phyloP scores from a whole-genome alignment of 2,113 vertebrate genomes.

The Megaleporinus macrocephalus region DNA sequence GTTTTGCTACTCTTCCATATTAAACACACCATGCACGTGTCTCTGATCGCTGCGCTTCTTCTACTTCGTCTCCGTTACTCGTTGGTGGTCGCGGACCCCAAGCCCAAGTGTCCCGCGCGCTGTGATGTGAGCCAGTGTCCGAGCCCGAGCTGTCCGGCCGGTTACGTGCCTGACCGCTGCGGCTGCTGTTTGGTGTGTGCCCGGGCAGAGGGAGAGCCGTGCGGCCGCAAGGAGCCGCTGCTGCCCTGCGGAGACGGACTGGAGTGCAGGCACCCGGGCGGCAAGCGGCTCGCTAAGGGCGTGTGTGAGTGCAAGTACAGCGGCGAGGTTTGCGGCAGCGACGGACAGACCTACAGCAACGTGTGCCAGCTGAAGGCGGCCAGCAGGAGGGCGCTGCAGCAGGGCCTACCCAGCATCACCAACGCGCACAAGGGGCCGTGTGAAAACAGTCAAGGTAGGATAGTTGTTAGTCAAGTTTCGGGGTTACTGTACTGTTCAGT shows the following conservation, averaged over 20 bases:
- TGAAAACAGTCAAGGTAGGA: constrained; percentile 82
- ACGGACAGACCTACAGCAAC: constrained; percentile 87
- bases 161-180: constrained; percentile 91
- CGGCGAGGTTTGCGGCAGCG: constrained; percentile 86
- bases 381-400: constrained; percentile 85
- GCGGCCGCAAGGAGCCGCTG: constrained; percentile 81
- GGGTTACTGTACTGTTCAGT: too few species aligned
- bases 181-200: constrained; percentile 94
- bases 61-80: constrained; percentile 44
- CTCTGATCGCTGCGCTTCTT: constrained; percentile 49
- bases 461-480: too few species aligned
- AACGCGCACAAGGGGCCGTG: constrained; percentile 85
- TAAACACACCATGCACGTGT: constrained; percentile 59
- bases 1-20: not conserved
- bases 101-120: constrained; percentile 79
- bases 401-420: constrained; percentile 76
- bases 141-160: constrained; percentile 88
- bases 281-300: constrained; percentile 78
- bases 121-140: constrained; percentile 91
- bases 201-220: constrained; percentile 83
- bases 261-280: constrained; percentile 81
- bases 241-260: constrained; percentile 88
- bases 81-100: constrained; percentile 58
- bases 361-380: constrained; percentile 86
- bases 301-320: constrained; percentile 83